Conservation (phyloP, 1,140 invertebrate species). For the Brachystomella parvula region DNA sequence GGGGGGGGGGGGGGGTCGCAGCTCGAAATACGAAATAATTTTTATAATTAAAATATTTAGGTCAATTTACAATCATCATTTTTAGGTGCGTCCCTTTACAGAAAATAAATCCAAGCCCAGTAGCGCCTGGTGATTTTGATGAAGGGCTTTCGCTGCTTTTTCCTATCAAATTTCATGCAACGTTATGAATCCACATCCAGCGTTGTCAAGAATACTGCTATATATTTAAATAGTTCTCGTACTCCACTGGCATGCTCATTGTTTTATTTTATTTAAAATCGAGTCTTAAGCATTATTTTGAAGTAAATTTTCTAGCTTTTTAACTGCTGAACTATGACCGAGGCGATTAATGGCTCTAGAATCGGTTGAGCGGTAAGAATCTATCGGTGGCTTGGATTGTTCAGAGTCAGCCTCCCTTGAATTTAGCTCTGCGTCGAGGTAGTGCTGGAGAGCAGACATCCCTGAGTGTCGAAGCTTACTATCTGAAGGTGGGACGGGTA, state of each 20-base stretch:
- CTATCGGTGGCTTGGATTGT: not conserved
- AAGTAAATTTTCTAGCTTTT: constrained; percentile 30
- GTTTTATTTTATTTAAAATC: not conserved
- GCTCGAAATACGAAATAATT: too few relatives aligned
- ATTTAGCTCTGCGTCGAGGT: constrained; percentile 22
- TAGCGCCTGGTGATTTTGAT: too few relatives aligned
- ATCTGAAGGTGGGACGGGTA: not conserved
- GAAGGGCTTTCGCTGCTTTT: too few relatives aligned
- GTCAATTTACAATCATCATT: too few relatives aligned
- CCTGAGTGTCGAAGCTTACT: constrained; percentile 27
- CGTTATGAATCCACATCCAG: not conserved
- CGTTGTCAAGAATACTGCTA: not conserved
- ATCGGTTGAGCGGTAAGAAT: not conserved
- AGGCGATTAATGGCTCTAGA: constrained; percentile 25
- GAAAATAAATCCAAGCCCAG: too few relatives aligned
- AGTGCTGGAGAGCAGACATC: constrained; percentile 25
- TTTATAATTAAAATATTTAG: too few relatives aligned
- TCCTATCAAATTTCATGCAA: not conserved
- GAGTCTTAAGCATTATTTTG: not conserved
- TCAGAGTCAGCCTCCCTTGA: constrained; percentile 9
- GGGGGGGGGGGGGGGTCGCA: too few relatives aligned
- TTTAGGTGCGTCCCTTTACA: too few relatives aligned
- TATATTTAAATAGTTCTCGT: too few relatives aligned
- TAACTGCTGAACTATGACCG: constrained; percentile 31
- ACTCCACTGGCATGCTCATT: too few relatives aligned